Percentiles rank a stretch among this genome's conserved stretches.
Evolutionary conservation across 1,140 invertebrate species (phyloP).

Genomic region (Lamellibrachia luymesi): DNA sequence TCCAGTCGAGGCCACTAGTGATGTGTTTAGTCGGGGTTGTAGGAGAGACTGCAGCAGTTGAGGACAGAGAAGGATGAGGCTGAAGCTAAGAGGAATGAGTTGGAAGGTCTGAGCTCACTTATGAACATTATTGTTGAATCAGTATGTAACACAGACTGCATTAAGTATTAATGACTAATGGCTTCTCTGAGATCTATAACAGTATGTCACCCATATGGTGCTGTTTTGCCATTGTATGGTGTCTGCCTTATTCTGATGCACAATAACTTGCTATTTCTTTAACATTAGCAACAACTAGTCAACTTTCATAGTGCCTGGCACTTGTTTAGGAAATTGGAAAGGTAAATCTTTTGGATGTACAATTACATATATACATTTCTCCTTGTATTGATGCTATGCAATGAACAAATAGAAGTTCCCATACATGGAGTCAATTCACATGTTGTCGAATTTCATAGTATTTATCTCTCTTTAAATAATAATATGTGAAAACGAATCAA

Average conservation of each 20-base stretch:
- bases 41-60: constrained; percentile 63
- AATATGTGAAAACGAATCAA: background rate
- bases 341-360: too few species aligned
- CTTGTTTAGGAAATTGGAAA: background rate
- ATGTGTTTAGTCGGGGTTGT: background rate
- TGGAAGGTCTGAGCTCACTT: constrained; percentile 34
- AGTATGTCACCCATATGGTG: background rate
- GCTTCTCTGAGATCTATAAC: background rate
- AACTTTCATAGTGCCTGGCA: background rate
- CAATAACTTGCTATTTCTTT: background rate
- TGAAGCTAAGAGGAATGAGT: constrained; percentile 35
- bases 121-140: background rate
- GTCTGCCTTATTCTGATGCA: background rate
- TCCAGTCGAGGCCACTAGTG: background rate
- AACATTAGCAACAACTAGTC: background rate
- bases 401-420: background rate
- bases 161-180: background rate
- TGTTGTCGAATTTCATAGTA: background rate
- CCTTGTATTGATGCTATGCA: background rate
- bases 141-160: background rate
- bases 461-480: background rate
- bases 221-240: background rate
- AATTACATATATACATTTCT: background rate
- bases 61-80: constrained; percentile 62
- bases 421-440: background rate